A percentile compares a stretch with the other conserved stretches of the same genome.
phyloP scores from a whole-genome alignment of 1,140 invertebrate species.

The Bombyx mandarina region DNA sequence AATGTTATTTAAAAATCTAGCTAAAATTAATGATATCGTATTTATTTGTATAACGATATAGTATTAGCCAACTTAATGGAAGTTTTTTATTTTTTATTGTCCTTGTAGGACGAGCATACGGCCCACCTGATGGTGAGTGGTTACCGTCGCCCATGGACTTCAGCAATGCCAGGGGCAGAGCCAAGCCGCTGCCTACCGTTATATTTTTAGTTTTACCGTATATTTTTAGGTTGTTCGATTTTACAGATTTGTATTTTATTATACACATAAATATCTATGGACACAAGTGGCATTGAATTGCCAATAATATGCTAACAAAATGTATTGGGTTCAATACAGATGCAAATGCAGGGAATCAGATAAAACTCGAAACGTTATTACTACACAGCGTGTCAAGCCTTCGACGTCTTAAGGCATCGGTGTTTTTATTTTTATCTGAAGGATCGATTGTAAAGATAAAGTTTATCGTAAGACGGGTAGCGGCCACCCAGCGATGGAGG shows the following conservation, averaged over 20 bases:
- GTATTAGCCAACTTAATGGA: no score
- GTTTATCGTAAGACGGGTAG: constrained; percentile 67
- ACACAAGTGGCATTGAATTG: constrained; percentile 33
- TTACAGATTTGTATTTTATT: constrained; percentile 8
- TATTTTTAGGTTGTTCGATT: no score
- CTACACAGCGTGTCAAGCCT: constrained; percentile 52
- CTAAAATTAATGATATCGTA: no score
- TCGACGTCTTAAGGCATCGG: constrained; percentile 40
- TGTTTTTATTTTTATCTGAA: constrained; percentile 59
- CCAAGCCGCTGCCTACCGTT: no score
- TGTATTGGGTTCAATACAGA: constrained; percentile 59
- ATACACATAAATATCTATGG: background rate
- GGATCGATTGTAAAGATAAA: constrained; percentile 67
- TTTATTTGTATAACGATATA: no score
- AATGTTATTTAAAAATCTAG: no score
- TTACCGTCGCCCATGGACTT: no score
- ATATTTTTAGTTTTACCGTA: no score
- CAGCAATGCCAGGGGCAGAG: no score
- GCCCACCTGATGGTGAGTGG: no score
- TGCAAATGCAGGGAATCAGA: constrained; percentile 56
- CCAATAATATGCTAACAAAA: constrained; percentile 60
- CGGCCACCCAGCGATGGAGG: constrained; percentile 47
- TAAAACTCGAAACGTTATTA: constrained; percentile 62
- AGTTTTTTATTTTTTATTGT: no score
- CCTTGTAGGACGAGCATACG: no score